phyloP scores from a whole-genome alignment of 1,140 invertebrate species.

The Microplitis mediator region DNA sequence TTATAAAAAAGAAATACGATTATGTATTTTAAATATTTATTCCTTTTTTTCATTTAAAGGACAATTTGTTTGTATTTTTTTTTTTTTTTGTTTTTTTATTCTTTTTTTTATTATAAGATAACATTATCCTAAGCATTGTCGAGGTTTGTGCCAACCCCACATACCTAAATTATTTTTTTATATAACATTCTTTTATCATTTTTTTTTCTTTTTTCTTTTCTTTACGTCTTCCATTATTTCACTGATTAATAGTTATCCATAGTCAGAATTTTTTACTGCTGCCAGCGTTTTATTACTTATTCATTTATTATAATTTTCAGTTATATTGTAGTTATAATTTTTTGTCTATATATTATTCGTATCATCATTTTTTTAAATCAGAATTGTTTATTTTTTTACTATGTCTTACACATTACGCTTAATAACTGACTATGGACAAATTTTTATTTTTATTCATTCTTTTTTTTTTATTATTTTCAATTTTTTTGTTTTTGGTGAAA shows the following conservation, averaged over 20 bases:
- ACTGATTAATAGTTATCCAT: constrained; percentile 47
- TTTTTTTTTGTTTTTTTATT: constrained; percentile 23
- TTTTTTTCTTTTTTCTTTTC: no score
- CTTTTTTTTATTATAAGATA: constrained; percentile 60
- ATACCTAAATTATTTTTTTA: constrained; percentile 62
- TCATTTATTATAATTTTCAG: constrained; percentile 12
- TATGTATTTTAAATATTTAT: constrained; percentile 65
- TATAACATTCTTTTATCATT: constrained; percentile 51
- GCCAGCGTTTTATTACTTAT: not conserved
- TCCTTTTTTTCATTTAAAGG: constrained; percentile 60
- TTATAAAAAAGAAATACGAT: not conserved
- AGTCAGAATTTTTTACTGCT: constrained; percentile 32
- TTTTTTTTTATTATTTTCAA: no score
- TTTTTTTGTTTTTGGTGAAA: not conserved
- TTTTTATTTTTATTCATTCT: not conserved
- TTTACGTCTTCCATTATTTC: constrained; percentile 50
- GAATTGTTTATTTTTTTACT: not conserved
- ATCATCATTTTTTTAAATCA: not conserved
- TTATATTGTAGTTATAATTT: constrained; percentile 2
- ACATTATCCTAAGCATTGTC: constrained; percentile 63
- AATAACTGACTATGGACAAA: not conserved
- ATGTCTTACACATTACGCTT: not conserved
- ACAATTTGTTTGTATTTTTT: constrained; percentile 60
- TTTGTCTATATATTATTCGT: constrained; percentile 6
- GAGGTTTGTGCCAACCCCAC: constrained; percentile 38